These are phyloP conservation scores for Pachyuromys duprasi DNA, from an alignment of 2,797 vertebrate species.

Conservation along the genomic window DNA sequence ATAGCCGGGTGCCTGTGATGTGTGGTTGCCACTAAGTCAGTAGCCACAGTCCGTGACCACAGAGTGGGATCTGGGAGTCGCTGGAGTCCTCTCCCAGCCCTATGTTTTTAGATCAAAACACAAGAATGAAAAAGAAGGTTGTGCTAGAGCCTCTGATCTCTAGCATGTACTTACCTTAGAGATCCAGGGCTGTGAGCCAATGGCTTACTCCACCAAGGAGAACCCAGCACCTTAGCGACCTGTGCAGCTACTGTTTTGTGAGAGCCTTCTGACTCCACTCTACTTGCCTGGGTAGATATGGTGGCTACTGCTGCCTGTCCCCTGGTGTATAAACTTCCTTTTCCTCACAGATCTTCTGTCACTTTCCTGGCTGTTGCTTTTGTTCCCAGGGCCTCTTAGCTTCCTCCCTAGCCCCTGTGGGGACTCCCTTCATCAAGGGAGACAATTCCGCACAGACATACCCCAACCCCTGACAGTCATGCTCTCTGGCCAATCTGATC, in stretches of 20 bases:
- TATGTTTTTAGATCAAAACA: neutral
- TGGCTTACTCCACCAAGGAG: neutral
- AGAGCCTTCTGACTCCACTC: neutral
- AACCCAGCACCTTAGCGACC: neutral
- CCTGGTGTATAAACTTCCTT: neutral
- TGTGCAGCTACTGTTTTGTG: neutral
- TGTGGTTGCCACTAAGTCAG: fast-evolving
- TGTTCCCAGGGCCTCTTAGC: neutral
- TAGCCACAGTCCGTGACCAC: no score
- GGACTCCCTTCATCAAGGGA: neutral
- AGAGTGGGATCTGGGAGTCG: neutral
- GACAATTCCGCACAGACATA: neutral
- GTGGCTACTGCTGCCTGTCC: no score
- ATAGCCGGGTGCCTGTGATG: fast-evolving
- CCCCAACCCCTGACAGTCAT: neutral
- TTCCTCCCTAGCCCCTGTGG: no score
- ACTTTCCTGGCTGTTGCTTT: neutral
- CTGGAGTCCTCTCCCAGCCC: neutral
- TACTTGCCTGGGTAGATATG: neutral
- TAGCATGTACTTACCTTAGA: no score
- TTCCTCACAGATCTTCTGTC: neutral
- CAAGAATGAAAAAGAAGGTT: neutral
- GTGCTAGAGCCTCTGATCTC: neutral
- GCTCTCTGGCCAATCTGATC: neutral
- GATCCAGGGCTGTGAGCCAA: neutral